A percentile compares a stretch with the other conserved stretches of the same genome.
Evolutionary conservation across 2,113 vertebrate genomes (phyloP).

Genomic region (Pygoscelis adeliae): DNA sequence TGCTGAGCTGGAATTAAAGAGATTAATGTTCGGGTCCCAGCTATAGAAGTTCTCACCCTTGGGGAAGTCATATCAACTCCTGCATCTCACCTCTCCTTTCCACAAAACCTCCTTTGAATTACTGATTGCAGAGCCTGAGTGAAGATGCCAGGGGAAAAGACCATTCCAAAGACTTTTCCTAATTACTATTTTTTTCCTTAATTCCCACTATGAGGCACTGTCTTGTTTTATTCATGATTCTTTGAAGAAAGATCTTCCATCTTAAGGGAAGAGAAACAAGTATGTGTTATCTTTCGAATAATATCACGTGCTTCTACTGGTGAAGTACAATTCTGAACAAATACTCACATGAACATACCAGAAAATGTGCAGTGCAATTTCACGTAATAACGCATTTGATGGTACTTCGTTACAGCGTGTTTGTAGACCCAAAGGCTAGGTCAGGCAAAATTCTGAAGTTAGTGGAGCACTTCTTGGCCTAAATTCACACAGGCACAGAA

Average conservation of each 20-base stretch:
- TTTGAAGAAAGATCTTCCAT: neutral
- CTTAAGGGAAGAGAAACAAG: neutral
- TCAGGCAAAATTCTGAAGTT: neutral
- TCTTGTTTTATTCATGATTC: neutral
- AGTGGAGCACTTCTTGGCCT: neutral
- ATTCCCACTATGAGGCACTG: neutral
- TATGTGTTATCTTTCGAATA: neutral
- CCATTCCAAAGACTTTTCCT: neutral
- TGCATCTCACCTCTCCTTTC: neutral
- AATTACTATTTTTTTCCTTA: neutral
- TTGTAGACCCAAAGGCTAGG: neutral
- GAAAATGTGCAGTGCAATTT: neutral
- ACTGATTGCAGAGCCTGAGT: neutral
- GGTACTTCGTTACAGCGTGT: accelerated
- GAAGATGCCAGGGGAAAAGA: conserved; percentile 13
- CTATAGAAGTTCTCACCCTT: conserved; percentile 2
- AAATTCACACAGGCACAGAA: neutral
- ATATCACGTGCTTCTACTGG: neutral
- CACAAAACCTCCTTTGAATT: neutral
- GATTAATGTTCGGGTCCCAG: neutral
- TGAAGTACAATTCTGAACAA: neutral
- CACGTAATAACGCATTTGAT: accelerated
- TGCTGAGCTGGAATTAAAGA: conserved; percentile 3
- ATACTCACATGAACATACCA: neutral
- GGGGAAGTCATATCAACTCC: neutral